Evolutionary conservation across 2,797 vertebrate genomes (phyloP).

Genomic region (Girardinus metallicus): DNA sequence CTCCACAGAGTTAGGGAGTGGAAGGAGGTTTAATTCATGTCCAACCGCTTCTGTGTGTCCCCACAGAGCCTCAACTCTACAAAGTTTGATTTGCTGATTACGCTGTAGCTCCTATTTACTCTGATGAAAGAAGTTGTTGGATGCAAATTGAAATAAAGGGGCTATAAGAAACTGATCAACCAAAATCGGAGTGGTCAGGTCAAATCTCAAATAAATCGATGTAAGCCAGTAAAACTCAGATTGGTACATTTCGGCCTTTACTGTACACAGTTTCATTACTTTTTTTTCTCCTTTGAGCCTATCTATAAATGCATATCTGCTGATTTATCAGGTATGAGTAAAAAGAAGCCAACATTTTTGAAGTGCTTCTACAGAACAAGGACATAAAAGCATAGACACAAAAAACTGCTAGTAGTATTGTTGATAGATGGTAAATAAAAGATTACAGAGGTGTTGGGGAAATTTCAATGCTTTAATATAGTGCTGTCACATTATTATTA

Average conservation of each 20-base stretch:
- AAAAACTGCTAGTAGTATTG: neutral
- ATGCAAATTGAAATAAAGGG: slow-evolving; percentile 54
- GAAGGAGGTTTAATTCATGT: slow-evolving; percentile 44
- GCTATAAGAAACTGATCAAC: slow-evolving; percentile 28
- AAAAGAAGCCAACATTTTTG: neutral
- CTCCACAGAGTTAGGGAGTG: slow-evolving; percentile 48
- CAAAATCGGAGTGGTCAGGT: neutral
- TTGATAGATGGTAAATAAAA: slow-evolving; percentile 4
- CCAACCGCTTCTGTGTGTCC: slow-evolving; percentile 22
- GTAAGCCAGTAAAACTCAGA: neutral
- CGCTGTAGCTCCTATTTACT: slow-evolving; percentile 36
- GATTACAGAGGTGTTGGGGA: neutral
- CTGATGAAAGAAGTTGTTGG: slow-evolving; percentile 46
- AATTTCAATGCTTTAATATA: slow-evolving; percentile 11
- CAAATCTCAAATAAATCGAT: neutral
- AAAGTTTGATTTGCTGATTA: slow-evolving; percentile 22
- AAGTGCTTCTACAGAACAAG: neutral
- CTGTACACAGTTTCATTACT: neutral
- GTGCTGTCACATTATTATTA: neutral
- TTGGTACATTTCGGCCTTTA: neutral
- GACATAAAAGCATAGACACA: neutral
- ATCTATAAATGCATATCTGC: neutral
- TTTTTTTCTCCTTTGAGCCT: neutral
- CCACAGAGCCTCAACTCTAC: slow-evolving; percentile 26
- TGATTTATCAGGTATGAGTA: neutral